Conservation (phyloP, 2,797 vertebrate genomes). For the Philypnodon macrostomus region DNA sequence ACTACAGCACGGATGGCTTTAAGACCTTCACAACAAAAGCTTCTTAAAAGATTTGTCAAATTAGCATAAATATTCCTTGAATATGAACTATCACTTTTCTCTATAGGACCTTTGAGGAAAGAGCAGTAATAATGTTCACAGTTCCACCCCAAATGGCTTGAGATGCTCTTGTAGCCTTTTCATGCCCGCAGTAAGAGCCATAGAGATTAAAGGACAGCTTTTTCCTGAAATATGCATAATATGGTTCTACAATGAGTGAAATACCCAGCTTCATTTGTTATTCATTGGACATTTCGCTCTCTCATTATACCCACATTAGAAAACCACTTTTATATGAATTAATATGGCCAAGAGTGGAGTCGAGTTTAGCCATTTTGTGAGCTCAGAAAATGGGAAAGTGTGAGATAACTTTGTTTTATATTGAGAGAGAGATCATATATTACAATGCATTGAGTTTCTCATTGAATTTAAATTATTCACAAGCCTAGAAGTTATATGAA, state of each 20-base stretch:
- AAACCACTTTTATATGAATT: slow-evolving; percentile 32
- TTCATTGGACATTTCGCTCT: slow-evolving; percentile 21
- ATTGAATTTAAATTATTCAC: neutral
- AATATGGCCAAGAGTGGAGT: slow-evolving; percentile 1
- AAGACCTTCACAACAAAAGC: neutral
- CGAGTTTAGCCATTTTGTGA: neutral
- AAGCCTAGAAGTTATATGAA: neutral
- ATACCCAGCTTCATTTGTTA: slow-evolving; percentile 2
- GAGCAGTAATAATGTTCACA: slow-evolving; percentile 1
- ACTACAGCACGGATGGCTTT: slow-evolving; percentile 1
- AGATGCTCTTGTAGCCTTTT: slow-evolving; percentile 29
- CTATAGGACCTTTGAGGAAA: neutral
- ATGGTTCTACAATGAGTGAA: slow-evolving; percentile 5
- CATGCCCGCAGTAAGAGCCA: slow-evolving; percentile 17
- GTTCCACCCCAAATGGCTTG: slow-evolving; percentile 13
- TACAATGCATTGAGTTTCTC: slow-evolving; percentile 1
- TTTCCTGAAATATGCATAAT: slow-evolving; percentile 2
- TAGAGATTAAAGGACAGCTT: slow-evolving; percentile 3
- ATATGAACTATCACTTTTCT: slow-evolving; percentile 31
- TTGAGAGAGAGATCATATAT: too few relatives aligned
- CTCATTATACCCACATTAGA: slow-evolving; percentile 20
- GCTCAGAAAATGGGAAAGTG: neutral
- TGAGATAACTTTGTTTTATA: neutral
- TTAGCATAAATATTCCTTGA: slow-evolving; percentile 27
- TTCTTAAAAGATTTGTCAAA: slow-evolving; percentile 25